Conservation (phyloP, 2,888 invertebrate genomes). For the Agonum fuliginosum region DNA sequence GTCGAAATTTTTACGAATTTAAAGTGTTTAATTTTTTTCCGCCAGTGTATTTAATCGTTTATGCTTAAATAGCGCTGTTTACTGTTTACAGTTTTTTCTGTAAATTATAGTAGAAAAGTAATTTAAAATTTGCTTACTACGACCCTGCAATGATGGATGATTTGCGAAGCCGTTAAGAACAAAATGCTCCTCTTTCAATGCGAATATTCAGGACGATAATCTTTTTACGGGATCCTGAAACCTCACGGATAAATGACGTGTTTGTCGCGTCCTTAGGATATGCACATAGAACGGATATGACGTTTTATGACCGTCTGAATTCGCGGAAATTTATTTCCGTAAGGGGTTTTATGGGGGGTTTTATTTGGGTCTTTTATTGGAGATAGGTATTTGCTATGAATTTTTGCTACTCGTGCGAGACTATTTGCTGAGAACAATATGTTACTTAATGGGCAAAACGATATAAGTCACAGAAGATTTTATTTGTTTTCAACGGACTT, state of each 20-base stretch:
- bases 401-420: not conserved
- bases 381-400: not conserved
- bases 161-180: constrained; percentile 23
- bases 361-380: constrained; percentile 11
- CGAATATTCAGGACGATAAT: constrained; percentile 19
- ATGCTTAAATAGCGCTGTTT: no score
- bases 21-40: no score
- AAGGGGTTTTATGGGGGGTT: constrained; percentile 16
- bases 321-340: constrained; percentile 44
- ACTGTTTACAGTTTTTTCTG: no score
- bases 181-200: constrained; percentile 26
- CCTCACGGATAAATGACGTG: constrained; percentile 4
- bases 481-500: not conserved
- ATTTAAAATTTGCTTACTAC: no score
- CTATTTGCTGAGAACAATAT: not conserved
- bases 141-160: constrained; percentile 27
- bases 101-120: no score
- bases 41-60: no score
- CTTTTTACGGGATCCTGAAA: constrained; percentile 30
- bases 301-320: constrained; percentile 30
- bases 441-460: not conserved
- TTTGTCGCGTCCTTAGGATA: constrained; percentile 11
- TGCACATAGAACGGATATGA: constrained; percentile 22
- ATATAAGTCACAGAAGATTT: not conserved
- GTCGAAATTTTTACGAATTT: no score